Evolutionary conservation across 2,797 vertebrate species (phyloP).

Genomic region (Lates japonicus): DNA sequence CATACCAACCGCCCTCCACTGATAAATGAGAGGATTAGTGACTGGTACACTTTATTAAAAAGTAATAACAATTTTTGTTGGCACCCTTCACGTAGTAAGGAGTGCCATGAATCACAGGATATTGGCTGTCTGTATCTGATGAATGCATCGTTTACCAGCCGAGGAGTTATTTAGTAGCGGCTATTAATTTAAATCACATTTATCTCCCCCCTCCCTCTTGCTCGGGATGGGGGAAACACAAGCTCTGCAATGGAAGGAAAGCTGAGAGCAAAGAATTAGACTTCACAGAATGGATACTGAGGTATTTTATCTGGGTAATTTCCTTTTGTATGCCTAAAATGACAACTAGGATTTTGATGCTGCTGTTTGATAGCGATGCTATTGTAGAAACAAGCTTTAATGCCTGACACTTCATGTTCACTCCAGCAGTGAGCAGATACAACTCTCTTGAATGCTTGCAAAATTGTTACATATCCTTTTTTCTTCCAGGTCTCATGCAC

Average conservation of each 20-base stretch:
- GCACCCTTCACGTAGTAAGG: conserved; percentile 98
- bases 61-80: conserved; percentile 99
- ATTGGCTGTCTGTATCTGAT: conserved; percentile 99
- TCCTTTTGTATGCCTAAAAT: conserved; percentile 27
- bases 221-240: conserved; percentile 71
- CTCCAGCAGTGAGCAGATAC: background rate
- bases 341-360: conserved; percentile 26
- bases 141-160: conserved; percentile 99
- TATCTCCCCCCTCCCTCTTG: conserved; percentile 89
- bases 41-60: conserved; percentile 99
- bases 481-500: background rate
- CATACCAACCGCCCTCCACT: conserved; percentile 89
- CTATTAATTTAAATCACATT: conserved; percentile 99
- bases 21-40: conserved; percentile 99
- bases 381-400: background rate
- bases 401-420: background rate
- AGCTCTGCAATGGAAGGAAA: conserved; percentile 77
- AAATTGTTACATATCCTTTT: background rate
- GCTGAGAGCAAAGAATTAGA: conserved; percentile 49
- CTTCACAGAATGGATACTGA: conserved; percentile 27
- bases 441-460: background rate
- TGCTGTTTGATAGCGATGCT: conserved; percentile 12
- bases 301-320: conserved; percentile 34
- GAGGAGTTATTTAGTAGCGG: conserved; percentile 99
- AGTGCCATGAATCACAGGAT: conserved; percentile 99